These are phyloP conservation scores for Sycophaga agraensis DNA, from an alignment of 1,140 invertebrate genomes.

Conservation along the genomic window DNA sequence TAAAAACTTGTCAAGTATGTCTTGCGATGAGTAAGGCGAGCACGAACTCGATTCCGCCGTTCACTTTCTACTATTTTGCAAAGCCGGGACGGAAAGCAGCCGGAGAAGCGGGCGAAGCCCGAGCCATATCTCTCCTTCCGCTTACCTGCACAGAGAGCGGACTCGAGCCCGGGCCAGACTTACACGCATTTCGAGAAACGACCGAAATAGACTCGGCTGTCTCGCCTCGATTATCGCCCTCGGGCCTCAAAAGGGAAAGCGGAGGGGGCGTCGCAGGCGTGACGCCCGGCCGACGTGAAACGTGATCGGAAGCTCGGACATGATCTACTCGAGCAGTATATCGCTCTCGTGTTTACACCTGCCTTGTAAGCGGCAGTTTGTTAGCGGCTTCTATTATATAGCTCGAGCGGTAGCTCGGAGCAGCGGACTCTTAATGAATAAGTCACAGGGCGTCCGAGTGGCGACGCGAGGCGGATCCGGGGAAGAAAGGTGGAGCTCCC, in stretches of 20 bases:
- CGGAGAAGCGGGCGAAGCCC: no score
- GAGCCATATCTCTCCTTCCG: no score
- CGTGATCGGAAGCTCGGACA: slow-evolving; percentile 8
- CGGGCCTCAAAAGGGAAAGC: no score
- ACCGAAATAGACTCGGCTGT: no score
- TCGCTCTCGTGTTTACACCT: slow-evolving; percentile 3
- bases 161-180: no score
- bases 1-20: slow-evolving; percentile 25
- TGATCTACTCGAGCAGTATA: neutral
- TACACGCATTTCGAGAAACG: no score
- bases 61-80: slow-evolving; percentile 11
- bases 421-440: slow-evolving; percentile 18
- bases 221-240: no score
- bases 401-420: slow-evolving; percentile 34
- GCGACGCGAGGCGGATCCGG: slow-evolving; percentile 34
- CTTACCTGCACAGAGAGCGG: no score
- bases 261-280: no score
- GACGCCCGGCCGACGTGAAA: no score
- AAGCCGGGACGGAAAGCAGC: no score
- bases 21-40: slow-evolving; percentile 8
- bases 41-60: neutral
- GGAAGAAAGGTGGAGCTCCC: slow-evolving; percentile 35
- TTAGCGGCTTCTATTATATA: slow-evolving; percentile 21
- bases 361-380: neutral
- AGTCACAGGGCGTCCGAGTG: slow-evolving; percentile 16